Evolutionary conservation across 2,797 vertebrate species (phyloP).

Genomic region (Poeciliopsis gracilis): DNA sequence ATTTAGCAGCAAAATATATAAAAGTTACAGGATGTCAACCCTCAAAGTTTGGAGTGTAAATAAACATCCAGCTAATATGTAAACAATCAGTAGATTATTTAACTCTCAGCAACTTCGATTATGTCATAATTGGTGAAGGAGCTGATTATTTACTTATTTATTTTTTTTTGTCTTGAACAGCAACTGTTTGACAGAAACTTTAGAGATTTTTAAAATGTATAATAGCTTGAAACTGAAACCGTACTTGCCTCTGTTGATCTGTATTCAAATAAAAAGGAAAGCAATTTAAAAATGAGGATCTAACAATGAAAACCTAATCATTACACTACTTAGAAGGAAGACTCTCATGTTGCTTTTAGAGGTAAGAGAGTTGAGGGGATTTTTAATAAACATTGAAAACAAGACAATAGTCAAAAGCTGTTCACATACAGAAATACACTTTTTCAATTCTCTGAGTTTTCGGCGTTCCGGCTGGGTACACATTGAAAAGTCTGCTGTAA

Average conservation of each 20-base stretch:
- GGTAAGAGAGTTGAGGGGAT: not conserved
- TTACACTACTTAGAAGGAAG: not conserved
- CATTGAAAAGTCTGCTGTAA: conserved; percentile 40
- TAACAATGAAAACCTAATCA: not conserved
- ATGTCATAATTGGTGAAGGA: not conserved
- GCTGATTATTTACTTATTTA: no score
- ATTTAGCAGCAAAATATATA: not conserved
- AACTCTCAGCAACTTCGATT: not conserved
- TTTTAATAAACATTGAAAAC: conserved; percentile 12
- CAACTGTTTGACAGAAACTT: not conserved
- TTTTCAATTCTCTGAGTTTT: conserved; percentile 35
- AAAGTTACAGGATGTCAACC: not conserved
- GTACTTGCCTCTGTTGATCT: not conserved
- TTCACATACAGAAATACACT: not conserved
- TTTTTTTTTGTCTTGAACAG: not conserved
- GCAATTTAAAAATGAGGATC: not conserved
- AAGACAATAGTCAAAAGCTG: not conserved
- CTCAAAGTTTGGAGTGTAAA: not conserved
- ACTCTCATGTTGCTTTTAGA: not conserved
- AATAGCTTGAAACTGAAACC: not conserved
- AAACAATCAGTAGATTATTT: not conserved
- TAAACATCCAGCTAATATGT: not conserved
- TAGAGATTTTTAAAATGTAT: not conserved
- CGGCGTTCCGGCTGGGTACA: conserved; percentile 42
- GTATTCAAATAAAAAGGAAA: not conserved